These are phyloP conservation scores for Plodia interpunctella DNA, from an alignment of 1,140 invertebrate species.

Conservation along the genomic window DNA sequence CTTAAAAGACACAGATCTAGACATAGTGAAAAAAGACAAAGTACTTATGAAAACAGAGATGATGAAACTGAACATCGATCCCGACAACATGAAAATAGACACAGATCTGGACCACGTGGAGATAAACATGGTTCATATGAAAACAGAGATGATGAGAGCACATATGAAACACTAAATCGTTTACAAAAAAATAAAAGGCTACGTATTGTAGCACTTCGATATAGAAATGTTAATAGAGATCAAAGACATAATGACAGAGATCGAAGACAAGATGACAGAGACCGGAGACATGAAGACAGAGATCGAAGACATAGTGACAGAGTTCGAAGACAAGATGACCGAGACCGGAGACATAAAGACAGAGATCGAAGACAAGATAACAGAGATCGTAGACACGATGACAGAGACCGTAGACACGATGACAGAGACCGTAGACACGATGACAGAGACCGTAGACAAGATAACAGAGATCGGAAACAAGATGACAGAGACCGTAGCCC, in stretches of 20 bases:
- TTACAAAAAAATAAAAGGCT: too few species aligned
- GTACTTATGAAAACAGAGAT: too few species aligned
- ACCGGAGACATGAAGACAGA: background rate
- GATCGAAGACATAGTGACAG: background rate
- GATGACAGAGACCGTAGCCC: background rate
- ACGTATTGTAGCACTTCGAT: too few species aligned
- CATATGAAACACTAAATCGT: background rate
- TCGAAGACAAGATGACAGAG: background rate
- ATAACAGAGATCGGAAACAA: background rate
- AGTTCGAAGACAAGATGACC: background rate
- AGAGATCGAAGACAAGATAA: background rate
- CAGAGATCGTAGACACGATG: background rate
- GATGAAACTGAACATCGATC: too few species aligned
- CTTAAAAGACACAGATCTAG: too few species aligned
- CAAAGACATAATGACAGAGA: background rate
- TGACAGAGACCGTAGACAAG: background rate
- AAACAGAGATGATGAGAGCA: background rate
- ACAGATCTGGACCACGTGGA: too few species aligned
- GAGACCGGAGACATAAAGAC: background rate
- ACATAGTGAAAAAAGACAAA: background rate
- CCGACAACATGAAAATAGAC: background rate
- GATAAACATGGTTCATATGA: too few species aligned
- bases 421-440: too few species aligned
- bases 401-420: background rate
- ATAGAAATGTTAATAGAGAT: too few species aligned